These are phyloP conservation scores for Hemicordylus capensis DNA, from an alignment of 2,113 vertebrate species.

Conservation along the genomic window DNA sequence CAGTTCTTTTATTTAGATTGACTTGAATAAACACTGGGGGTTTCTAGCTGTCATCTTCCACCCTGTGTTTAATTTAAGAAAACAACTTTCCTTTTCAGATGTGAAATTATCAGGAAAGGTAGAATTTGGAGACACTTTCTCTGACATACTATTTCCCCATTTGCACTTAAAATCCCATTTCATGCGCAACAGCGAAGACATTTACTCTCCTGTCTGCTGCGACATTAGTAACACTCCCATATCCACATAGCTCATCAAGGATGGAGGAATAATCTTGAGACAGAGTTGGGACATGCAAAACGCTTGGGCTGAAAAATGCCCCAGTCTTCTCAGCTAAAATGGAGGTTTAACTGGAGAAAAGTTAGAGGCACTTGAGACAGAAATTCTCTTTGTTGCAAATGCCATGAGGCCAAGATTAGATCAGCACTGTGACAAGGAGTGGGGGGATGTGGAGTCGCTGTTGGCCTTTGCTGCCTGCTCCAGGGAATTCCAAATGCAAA, in stretches of 20 bases:
- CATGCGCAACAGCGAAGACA: fast-evolving
- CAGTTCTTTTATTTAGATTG: slow-evolving; percentile 21
- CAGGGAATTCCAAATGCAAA: slow-evolving; percentile 21
- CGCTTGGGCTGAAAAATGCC: slow-evolving; percentile 36
- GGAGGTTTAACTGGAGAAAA: not conserved
- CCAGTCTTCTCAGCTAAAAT: not conserved
- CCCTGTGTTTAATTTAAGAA: not conserved
- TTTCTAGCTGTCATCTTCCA: not conserved
- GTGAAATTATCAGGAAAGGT: not conserved
- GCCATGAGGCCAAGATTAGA: slow-evolving; percentile 9
- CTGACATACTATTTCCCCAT: not conserved
- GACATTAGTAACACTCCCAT: slow-evolving; percentile 33
- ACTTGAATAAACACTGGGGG: slow-evolving; percentile 21
- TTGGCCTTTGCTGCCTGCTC: not conserved
- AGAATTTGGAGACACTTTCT: not conserved
- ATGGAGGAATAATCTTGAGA: slow-evolving; percentile 29
- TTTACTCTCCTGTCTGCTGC: slow-evolving; percentile 17
- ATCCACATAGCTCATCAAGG: slow-evolving; percentile 40
- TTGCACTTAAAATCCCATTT: not conserved
- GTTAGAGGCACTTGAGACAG: slow-evolving; percentile 24
- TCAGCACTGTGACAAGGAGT: not conserved
- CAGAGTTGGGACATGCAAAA: slow-evolving; percentile 36
- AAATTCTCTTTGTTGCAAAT: slow-evolving; percentile 26
- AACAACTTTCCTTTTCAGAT: not conserved
- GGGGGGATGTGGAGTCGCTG: not conserved